Conservation (phyloP, 2,888 invertebrate species). For the Eulithis prunata region DNA sequence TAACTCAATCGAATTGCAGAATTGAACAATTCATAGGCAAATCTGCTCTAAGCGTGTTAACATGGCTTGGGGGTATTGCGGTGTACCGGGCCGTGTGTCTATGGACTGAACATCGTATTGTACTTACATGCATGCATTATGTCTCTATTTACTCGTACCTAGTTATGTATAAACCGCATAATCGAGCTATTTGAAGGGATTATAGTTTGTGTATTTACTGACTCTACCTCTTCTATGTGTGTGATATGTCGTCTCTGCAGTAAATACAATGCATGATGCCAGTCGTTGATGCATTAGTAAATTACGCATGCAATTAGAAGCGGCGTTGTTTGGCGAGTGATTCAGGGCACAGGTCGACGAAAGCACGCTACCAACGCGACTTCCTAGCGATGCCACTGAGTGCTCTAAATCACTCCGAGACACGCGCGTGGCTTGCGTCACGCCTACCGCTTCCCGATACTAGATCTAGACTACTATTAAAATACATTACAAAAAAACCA, state of each 20-base stretch:
- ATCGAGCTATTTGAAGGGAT: slow-evolving; percentile 55
- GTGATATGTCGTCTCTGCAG: slow-evolving; percentile 54
- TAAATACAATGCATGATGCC: slow-evolving; percentile 34
- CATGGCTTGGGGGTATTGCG: slow-evolving; percentile 74
- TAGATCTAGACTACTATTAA: slow-evolving; percentile 55
- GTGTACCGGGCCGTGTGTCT: slow-evolving; percentile 65
- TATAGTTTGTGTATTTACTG: slow-evolving; percentile 38
- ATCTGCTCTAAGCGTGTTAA: slow-evolving; percentile 79
- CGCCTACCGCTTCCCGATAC: slow-evolving; percentile 39
- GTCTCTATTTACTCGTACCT: slow-evolving; percentile 30
- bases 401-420: slow-evolving; percentile 66
- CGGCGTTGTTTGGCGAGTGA: slow-evolving; percentile 72
- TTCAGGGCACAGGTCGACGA: slow-evolving; percentile 66
- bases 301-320: slow-evolving; percentile 74
- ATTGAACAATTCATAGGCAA: slow-evolving; percentile 78
- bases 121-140: slow-evolving; percentile 38
- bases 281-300: slow-evolving; percentile 62
- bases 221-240: slow-evolving; percentile 38
- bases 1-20: slow-evolving; percentile 69
- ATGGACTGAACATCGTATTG: slow-evolving; percentile 41
- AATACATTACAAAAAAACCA: slow-evolving; percentile 54
- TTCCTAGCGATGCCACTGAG: slow-evolving; percentile 63
- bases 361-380: slow-evolving; percentile 56
- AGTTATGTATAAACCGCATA: slow-evolving; percentile 36
- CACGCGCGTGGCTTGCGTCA: slow-evolving; percentile 49